Conservation (phyloP, 2,888 invertebrate species). For the Ophioninae sp. region DNA sequence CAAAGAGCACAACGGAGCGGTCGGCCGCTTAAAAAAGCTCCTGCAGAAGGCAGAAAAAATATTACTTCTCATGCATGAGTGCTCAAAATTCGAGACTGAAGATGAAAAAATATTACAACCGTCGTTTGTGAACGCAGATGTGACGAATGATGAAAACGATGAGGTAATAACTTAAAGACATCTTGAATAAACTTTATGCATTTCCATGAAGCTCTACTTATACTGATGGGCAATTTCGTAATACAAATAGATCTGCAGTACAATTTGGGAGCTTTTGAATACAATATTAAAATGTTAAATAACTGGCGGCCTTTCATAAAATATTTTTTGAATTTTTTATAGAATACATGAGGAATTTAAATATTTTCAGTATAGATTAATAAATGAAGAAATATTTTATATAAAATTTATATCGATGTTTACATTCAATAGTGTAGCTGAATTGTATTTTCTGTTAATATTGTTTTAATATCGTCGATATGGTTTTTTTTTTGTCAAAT, state of each 20-base stretch:
- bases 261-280: no score
- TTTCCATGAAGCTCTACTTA: background rate
- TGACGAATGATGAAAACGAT: background rate
- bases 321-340: no score
- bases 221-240: no score
- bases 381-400: background rate
- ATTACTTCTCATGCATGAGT: slow-evolving; percentile 68
- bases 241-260: no score
- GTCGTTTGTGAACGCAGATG: slow-evolving; percentile 27
- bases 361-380: no score
- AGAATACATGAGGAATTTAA: no score
- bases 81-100: slow-evolving; percentile 73
- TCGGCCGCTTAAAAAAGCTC: slow-evolving; percentile 64
- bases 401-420: background rate
- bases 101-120: slow-evolving; percentile 69
- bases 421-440: background rate
- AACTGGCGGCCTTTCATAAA: no score
- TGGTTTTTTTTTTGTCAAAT: background rate
- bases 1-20: slow-evolving; percentile 67
- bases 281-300: no score
- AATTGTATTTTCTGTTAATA: background rate
- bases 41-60: slow-evolving; percentile 68
- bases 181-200: background rate
- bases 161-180: background rate
- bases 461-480: background rate